Conservation (phyloP, 2,797 vertebrate species). For the Poeciliopsis gracilis region DNA sequence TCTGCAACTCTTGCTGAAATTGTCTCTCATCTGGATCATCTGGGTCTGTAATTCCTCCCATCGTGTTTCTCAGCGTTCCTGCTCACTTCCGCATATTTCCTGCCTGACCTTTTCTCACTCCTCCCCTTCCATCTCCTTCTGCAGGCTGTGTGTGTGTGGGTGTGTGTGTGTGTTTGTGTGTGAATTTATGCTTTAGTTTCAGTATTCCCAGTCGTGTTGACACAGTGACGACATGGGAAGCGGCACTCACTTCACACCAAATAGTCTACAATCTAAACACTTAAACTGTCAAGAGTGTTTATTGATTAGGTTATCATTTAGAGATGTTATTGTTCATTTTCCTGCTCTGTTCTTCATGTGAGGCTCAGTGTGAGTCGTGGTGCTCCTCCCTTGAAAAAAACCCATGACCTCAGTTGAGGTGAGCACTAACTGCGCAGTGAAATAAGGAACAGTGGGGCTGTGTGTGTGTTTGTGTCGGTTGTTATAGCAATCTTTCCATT, state of each 20-base stretch:
- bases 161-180: conserved; percentile 9
- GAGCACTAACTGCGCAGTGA: conserved; percentile 58
- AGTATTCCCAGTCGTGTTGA: conserved; percentile 44
- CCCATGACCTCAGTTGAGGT: conserved; percentile 54
- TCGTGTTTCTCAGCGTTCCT: conserved; percentile 41
- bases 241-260: conserved; percentile 43
- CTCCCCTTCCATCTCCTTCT: conserved; percentile 37
- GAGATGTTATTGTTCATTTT: conserved; percentile 6
- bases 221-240: conserved; percentile 51
- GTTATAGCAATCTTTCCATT: conserved; percentile 76
- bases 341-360: conserved; percentile 22
- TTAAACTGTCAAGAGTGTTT: conserved; percentile 34
- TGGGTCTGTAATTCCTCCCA: conserved; percentile 71
- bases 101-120: conserved; percentile 54
- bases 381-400: conserved; percentile 41
- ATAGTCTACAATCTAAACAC: conserved; percentile 37
- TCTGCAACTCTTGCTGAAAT: conserved; percentile 56
- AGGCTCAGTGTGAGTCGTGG: conserved; percentile 17
- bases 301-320: conserved; percentile 42
- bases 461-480: conserved; percentile 76
- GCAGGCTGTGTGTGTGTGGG: neutral
- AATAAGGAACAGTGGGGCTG: conserved; percentile 66
- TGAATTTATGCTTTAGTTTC: conserved; percentile 39
- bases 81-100: conserved; percentile 65
- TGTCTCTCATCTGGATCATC: conserved; percentile 59